Evolutionary conservation across 1,140 invertebrate genomes (phyloP), one percentile per base, ranked within the genome.

Genomic region (Achatina immaculata): DNA sequence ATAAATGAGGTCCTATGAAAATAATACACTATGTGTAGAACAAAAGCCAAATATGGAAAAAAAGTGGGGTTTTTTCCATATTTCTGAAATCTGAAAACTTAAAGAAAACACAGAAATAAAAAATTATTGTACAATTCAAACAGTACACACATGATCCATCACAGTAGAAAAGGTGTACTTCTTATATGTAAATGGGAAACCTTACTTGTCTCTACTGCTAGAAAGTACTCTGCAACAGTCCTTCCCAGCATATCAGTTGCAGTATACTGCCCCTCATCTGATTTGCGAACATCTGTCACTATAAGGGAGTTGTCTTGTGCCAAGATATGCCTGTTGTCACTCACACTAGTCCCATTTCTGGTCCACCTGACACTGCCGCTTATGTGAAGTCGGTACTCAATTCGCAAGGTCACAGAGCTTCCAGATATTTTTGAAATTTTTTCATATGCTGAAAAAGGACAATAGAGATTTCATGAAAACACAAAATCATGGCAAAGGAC

Each of bases 301-400:
- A 85, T 83, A n/a, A 85, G 73, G 9, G 85, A 84, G 42, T 84
- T 81, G 69, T 84, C 85, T 28, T 85, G 81, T 24, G 85, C 83
- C 28, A 85, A 45, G 36, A 85, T 82, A 48, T 84, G 83, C 4
- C 81, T 58, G 19, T 82, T 78, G 36, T 82, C 80, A 19, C 19
- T 43, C 31, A 85, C 68, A 34, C 28, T 21, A 19, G 79, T 62
- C 14, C 74, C 81, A 80, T 84, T 82, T 42, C 81, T 81, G 48
- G 76, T 85, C 85, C 85, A 85, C 36, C 45, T 71, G 31, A 85
- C 85, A 21, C 65, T 72, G 43, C 85, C 85, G 19, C 72, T 62
- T 31, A 85, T 81, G 42, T 83, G 81, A 28, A 85, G 80, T 58
- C 82, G 83, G 69, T 81, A 85, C 19, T 82, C 82, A 36, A 85